Conservation (phyloP, 2,888 invertebrate species). For the Ischnus inquisitorius region DNA sequence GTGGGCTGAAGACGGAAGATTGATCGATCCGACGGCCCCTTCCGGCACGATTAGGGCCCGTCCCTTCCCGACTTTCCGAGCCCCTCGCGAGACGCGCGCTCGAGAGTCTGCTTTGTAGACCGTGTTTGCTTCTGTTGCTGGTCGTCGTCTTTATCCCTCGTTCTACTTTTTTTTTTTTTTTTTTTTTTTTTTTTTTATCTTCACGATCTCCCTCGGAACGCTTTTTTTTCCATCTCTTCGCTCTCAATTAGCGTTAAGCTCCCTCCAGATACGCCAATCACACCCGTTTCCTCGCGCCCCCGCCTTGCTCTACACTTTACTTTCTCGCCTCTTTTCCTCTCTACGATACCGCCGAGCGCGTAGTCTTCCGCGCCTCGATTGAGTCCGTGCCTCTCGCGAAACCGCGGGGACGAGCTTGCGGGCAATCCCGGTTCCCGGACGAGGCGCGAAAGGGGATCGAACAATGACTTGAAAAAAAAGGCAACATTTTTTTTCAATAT, state of each 20-base stretch:
- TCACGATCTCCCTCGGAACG: neutral
- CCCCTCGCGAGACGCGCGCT: conserved; percentile 6
- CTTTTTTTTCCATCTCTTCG: conserved; percentile 24
- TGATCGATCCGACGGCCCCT: conserved; percentile 46
- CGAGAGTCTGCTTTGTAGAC: neutral
- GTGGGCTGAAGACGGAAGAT: conserved; percentile 42
- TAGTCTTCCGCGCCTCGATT: too few species aligned
- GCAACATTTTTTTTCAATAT: too few species aligned
- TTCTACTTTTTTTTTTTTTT: neutral
- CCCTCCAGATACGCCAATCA: conserved; percentile 30
- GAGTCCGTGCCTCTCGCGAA: too few species aligned
- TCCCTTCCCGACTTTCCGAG: conserved; percentile 8
- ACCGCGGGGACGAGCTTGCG: too few species aligned
- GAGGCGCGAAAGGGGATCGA: neutral
- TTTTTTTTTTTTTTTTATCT: neutral
- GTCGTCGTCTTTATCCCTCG: conserved; percentile 7
- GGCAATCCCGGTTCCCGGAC: neutral
- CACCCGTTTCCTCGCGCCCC: neutral
- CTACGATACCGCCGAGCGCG: neutral
- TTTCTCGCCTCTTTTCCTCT: conserved; percentile 4
- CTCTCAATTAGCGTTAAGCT: conserved; percentile 25
- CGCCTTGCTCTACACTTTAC: neutral
- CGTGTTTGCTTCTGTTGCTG: conserved; percentile 3
- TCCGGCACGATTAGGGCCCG: conserved; percentile 7
- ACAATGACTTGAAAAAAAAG: too few species aligned